Evolutionary conservation across 1,140 invertebrate genomes (phyloP).

Genomic region (Heterodera schachtii): DNA sequence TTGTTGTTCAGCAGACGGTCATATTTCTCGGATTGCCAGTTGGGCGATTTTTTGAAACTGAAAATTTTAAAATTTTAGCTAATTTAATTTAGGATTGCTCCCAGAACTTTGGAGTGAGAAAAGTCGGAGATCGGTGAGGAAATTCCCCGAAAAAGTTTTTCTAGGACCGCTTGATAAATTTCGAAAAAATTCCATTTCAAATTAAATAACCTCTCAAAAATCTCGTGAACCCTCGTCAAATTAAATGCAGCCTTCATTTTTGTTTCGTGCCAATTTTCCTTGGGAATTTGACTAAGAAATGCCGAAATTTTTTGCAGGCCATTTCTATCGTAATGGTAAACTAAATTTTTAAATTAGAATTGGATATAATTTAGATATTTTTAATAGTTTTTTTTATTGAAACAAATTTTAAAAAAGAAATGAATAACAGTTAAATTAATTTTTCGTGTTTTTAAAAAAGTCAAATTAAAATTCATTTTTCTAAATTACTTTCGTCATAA

Average conservation of each 20-base stretch:
- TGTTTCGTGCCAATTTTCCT: not conserved
- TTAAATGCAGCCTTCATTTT: not conserved
- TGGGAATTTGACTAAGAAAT: not conserved
- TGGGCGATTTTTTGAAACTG: not conserved
- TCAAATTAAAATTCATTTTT: not conserved
- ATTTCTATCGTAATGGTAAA: not conserved
- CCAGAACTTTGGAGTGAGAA: not conserved
- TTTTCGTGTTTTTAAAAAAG: too few species aligned
- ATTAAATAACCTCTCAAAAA: not conserved
- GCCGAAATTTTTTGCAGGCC: not conserved
- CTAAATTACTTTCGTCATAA: not conserved
- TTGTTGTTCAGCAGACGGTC: not conserved
- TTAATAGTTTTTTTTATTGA: too few species aligned
- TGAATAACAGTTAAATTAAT: too few species aligned
- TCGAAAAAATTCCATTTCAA: not conserved
- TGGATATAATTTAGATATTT: too few species aligned
- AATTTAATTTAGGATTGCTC: not conserved
- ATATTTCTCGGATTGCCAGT: not conserved
- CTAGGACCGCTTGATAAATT: not conserved
- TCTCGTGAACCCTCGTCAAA: not conserved
- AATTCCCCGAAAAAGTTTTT: too few species aligned
- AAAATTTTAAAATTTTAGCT: not conserved
- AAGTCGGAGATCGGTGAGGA: too few species aligned
- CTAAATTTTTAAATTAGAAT: not conserved
- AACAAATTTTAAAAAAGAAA: too few species aligned